Evolutionary conservation across 2,888 invertebrate genomes (phyloP).

Genomic region (Ferdinandea cuprea): DNA sequence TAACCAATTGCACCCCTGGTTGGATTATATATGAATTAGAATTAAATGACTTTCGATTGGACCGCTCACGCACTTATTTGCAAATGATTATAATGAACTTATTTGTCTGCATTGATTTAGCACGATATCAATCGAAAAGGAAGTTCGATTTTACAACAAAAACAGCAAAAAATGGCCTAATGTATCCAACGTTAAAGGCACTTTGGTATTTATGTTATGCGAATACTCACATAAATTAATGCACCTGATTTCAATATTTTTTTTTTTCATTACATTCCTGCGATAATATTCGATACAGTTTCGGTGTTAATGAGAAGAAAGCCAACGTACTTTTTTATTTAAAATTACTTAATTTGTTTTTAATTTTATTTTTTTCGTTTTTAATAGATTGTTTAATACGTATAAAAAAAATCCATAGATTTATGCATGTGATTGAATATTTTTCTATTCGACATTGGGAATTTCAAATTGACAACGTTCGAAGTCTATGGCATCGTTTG

Average conservation of each 20-base stretch:
- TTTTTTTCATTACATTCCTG: constrained; percentile 88
- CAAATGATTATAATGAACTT: too few species aligned
- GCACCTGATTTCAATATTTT: constrained; percentile 85
- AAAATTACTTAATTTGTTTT: neutral
- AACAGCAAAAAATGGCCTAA: constrained; percentile 85
- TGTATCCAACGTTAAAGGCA: constrained; percentile 86
- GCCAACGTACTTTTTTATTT: constrained; percentile 85
- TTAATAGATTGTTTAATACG: constrained; percentile 87
- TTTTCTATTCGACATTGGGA: constrained; percentile 92
- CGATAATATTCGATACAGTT: constrained; percentile 85
- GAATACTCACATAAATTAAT: constrained; percentile 84
- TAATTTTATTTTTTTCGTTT: neutral
- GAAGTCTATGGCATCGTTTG: constrained; percentile 85
- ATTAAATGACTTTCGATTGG: too few species aligned
- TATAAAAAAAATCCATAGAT: constrained; percentile 90
- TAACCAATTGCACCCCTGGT: too few species aligned
- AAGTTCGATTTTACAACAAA: constrained; percentile 85
- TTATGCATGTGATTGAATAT: constrained; percentile 89
- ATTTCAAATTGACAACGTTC: constrained; percentile 87
- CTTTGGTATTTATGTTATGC: constrained; percentile 88
- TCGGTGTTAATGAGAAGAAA: constrained; percentile 85
- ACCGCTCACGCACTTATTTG: too few species aligned
- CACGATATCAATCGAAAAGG: constrained; percentile 77
- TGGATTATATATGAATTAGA: too few species aligned
- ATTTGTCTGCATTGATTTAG: constrained; percentile 77